phyloP scores from a whole-genome alignment of 2,888 invertebrate genomes.

The Erannis defoliaria region DNA sequence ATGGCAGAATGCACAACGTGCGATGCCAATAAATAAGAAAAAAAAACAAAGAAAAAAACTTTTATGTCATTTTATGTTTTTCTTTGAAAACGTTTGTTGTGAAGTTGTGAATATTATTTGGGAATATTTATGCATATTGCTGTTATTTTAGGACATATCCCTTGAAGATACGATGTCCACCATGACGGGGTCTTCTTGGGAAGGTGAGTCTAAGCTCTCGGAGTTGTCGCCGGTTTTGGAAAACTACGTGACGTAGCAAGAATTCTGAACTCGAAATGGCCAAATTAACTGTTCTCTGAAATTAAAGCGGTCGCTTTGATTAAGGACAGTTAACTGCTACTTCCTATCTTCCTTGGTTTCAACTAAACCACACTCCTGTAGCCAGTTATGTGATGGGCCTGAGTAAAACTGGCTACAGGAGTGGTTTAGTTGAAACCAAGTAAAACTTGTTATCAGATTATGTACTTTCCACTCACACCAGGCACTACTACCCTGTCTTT shows the following conservation, averaged over 20 bases:
- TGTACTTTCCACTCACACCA: too few species aligned
- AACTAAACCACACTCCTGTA: neutral
- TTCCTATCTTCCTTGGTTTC: neutral
- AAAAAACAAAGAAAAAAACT: too few species aligned
- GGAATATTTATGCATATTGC: neutral
- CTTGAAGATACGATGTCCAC: conserved; percentile 54
- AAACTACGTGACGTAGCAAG: conserved; percentile 39
- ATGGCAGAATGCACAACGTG: too few species aligned
- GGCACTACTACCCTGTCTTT: too few species aligned
- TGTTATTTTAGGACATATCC: neutral
- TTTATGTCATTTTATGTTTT: too few species aligned
- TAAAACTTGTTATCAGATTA: too few species aligned
- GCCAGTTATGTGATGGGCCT: too few species aligned
- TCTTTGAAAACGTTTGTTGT: neutral
- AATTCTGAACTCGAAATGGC: conserved; percentile 8
- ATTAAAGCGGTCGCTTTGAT: neutral
- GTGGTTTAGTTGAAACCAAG: too few species aligned
- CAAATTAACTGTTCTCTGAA: neutral
- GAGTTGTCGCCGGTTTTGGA: conserved; percentile 20
- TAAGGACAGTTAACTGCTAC: neutral
- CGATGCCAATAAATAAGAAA: too few species aligned
- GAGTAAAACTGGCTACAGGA: too few species aligned
- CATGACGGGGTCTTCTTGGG: conserved; percentile 67
- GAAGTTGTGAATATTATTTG: neutral
- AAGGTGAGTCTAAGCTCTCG: conserved; percentile 58